Evolutionary conservation across 2,113 vertebrate species (phyloP).

Genomic region (Symphodus melops): DNA sequence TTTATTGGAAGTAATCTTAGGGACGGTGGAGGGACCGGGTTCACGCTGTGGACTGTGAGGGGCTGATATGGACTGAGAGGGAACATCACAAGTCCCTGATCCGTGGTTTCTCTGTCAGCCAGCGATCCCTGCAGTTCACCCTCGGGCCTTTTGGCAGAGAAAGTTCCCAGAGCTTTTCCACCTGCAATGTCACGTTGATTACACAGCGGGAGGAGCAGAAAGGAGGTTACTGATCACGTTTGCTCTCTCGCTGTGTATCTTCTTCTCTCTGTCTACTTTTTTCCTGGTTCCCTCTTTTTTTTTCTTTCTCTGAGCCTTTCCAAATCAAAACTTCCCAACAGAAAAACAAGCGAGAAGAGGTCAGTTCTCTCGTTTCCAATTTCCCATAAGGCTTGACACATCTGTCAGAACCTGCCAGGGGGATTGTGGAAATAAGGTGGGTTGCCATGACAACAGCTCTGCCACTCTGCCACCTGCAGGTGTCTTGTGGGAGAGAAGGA

Average conservation of each 20-base stretch:
- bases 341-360: conserved; percentile 38
- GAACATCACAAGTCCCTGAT: conserved; percentile 73
- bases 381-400: conserved; percentile 66
- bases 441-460: conserved; percentile 70
- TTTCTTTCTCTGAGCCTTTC: neutral
- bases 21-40: conserved; percentile 41
- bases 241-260: conserved; percentile 32
- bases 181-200: conserved; percentile 76
- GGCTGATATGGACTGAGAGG: conserved; percentile 62
- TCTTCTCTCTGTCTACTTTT: neutral
- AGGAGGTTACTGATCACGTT: conserved; percentile 62
- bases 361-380: conserved; percentile 66
- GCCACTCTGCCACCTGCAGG: conserved; percentile 54
- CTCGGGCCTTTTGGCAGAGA: conserved; percentile 58
- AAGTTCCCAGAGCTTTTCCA: conserved; percentile 67
- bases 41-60: conserved; percentile 65
- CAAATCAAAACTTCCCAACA: conserved; percentile 37
- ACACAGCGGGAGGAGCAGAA: conserved; percentile 55
- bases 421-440: conserved; percentile 37
- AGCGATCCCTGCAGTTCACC: conserved; percentile 59
- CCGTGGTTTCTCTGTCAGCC: conserved; percentile 58
- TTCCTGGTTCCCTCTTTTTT: neutral
- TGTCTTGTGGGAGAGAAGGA: conserved; percentile 22
- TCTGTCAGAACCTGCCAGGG: conserved; percentile 57
- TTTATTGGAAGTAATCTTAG: conserved; percentile 60